Base-by-base conservation (phyloP, 2,888 invertebrate species). In the Elegia similella region DNA sequence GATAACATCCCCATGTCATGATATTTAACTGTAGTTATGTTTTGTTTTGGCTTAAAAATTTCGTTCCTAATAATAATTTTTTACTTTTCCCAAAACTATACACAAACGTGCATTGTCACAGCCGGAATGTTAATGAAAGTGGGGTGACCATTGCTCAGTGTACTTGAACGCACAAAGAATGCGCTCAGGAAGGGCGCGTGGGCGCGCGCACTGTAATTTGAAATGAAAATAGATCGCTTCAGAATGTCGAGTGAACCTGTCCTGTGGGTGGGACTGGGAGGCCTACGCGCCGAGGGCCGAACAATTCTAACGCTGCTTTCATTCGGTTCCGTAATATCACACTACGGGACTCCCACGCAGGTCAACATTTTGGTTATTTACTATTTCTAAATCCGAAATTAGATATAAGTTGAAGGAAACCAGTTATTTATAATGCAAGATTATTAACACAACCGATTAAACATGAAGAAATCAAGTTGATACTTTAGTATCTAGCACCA, bases 201-300 rank as follows among this genome's bases (percentile, higher is more conserved):
- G 86, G 86, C 59, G 70, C 69, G 72, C 70, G 80, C 71, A 73
- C 75, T 80, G 77, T 82, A 85, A 86, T 85, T 87, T 86, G 81
- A 85, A 87, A 87, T 85, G 84, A 87, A 88, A 88, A 88, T 86
- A 83, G 77, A 84, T 82, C 79, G 78, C 80, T 83, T 83, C 82
- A 83, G 79, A 76, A 75, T 79, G 77, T 69, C 68, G 75, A 76
- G 76, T 72, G 72, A 86, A 88, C 86, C 83, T 76, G 86, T 84
- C 80, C 73, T 72, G 88, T 89, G 81, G 88, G 88, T 77, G 86
- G 76, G 62, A 76, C 70, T 67, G 76, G 69, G n/a, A 50, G 50
- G 76, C 85, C 86, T 86, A 83, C 83, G 77, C 81, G 62, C 67
- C 72, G 62, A 65, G 61, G 13, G 47, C 30, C 17, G 66, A 80